Evolutionary conservation across 2,797 vertebrate species (phyloP), one percentile per base, ranked within the genome.

Genomic region (Oreortyx pictus): DNA sequence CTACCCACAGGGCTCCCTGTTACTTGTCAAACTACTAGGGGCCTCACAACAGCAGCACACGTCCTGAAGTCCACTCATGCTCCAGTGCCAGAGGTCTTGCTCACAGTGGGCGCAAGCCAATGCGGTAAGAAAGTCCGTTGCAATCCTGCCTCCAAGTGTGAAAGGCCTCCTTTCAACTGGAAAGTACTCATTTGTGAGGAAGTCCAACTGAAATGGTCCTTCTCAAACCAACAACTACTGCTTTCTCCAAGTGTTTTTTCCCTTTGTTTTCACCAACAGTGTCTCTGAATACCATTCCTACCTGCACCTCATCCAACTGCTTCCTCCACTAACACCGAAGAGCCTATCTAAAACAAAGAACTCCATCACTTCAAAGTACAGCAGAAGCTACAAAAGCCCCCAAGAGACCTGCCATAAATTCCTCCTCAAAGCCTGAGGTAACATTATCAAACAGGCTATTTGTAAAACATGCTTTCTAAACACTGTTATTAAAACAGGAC

Each of bases 11-110:
- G 29, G 8, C 39, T 66, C 71, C 77, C 39, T 1, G 15, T 10
- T 0, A 0, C 6, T 7, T 31, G 0, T 0, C 0, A 43, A 54
- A 71, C 35, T 6, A 37, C 72, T 1, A 27, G 12, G 31, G 61
- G 4, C 24, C 74, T 20, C 2, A 4, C 1, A 35, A 11, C 23
- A 14, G 3, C 1, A 1, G 9, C 3, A 2, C 5, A 11, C 7
- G 16, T 41, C 54, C 87, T 24, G 0, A 78, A 91, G 64, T 24
- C 77, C 66, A 59, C 79, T 68, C 77, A 71, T 4, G 18, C 31
- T 54, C 12, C 18, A 0, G 3, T 3, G 25, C 43, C 60, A 11
- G 47, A 39, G 3, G 37, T 31, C 66, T 82, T 9, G 2, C 39
- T 60, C 16, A 4, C 11, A 11, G 0, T 2, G 31, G 6, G 27